Evolutionary conservation across 2,888 invertebrate genomes (phyloP).

Genomic region (Hyles lineata): DNA sequence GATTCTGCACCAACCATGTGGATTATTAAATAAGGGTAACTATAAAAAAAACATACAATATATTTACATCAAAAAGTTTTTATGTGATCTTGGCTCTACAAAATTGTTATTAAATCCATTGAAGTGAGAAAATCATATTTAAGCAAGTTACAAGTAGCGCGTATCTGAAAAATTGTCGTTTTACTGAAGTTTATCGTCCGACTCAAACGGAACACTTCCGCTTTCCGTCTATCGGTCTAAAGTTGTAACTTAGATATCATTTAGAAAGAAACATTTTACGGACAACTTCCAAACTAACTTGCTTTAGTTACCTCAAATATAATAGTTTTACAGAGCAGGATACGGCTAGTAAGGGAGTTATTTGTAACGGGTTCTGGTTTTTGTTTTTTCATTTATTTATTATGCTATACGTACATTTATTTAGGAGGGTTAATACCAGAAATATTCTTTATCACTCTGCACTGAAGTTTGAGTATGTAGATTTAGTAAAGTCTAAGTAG

Average conservation of each 20-base stretch:
- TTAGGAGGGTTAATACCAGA: too few species aligned
- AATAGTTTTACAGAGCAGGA: not conserved
- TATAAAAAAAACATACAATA: not conserved
- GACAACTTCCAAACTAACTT: not conserved
- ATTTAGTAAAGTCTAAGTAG: too few species aligned
- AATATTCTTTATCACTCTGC: too few species aligned
- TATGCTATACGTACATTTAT: too few species aligned
- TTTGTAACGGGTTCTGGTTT: not conserved
- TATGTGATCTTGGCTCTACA: not conserved
- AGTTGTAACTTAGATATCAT: constrained; percentile 28
- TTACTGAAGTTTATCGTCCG: constrained; percentile 34
- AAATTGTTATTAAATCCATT: constrained; percentile 7
- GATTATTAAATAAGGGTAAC: too few species aligned
- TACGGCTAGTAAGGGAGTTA: not conserved
- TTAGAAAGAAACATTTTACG: constrained; percentile 16
- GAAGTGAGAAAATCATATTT: not conserved
- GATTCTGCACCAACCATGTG: too few species aligned
- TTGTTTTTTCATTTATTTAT: too few species aligned
- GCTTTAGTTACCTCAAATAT: not conserved
- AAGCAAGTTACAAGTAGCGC: constrained; percentile 13
- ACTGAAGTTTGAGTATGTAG: too few species aligned
- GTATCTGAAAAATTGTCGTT: constrained; percentile 29
- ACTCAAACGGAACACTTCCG: constrained; percentile 34
- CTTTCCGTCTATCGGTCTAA: constrained; percentile 21
- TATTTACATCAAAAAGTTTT: not conserved